Percentiles rank a stretch among this genome's conserved stretches.
Evolutionary conservation across 2,888 invertebrate species (phyloP).

Genomic region (Pterostichus niger): DNA sequence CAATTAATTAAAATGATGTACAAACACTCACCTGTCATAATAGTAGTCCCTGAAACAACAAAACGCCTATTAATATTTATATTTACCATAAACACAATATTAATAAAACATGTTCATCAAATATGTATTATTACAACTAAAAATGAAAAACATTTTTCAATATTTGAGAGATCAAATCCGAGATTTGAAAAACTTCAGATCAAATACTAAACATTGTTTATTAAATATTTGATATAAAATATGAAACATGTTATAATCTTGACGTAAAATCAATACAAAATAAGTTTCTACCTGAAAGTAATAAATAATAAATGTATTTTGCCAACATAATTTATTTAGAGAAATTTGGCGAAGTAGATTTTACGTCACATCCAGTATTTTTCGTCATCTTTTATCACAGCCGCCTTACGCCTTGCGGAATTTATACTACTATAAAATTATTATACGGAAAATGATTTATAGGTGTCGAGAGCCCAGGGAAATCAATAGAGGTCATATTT

Average conservation of each 20-base stretch:
- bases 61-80: conserved; percentile 51
- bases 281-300: conserved; percentile 16
- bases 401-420: conserved; percentile 40
- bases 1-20: neutral
- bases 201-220: conserved; percentile 1
- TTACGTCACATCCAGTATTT: conserved; percentile 5
- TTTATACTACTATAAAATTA: conserved; percentile 66
- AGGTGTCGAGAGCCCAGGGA: conserved; percentile 54
- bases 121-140: too few relatives aligned
- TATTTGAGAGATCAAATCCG: too few relatives aligned
- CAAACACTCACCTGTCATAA: conserved; percentile 61
- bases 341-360: conserved; percentile 37
- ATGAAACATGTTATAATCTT: conserved; percentile 11
- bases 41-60: conserved; percentile 64
- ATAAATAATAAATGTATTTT: conserved; percentile 47
- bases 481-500: conserved; percentile 66
- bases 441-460: conserved; percentile 64
- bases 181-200: neutral
- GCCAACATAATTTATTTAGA: conserved; percentile 28
- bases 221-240: conserved; percentile 25
- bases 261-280: conserved; percentile 26
- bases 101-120: neutral
- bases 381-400: conserved; percentile 40
- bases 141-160: too few relatives aligned
- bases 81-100: neutral